Evolutionary conservation across 2,888 invertebrate species (phyloP).

Genomic region (Tiphia femorata): DNA sequence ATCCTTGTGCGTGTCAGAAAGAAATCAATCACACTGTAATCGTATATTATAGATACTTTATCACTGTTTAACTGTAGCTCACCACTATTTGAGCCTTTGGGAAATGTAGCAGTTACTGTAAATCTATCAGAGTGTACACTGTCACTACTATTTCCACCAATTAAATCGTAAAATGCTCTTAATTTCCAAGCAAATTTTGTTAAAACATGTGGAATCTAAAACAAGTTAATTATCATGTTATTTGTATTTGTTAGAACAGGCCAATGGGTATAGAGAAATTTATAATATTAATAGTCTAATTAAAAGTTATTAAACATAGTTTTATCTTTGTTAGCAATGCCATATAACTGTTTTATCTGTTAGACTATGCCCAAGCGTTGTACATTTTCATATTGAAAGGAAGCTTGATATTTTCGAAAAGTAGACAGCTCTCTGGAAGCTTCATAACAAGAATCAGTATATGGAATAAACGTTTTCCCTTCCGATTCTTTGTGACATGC

Average conservation of each 20-base stretch:
- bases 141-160: slow-evolving; percentile 52
- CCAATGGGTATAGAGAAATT: neutral
- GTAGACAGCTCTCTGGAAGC: slow-evolving; percentile 63
- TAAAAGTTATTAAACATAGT: neutral
- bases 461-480: slow-evolving; percentile 54
- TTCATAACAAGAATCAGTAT: slow-evolving; percentile 61
- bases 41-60: slow-evolving; percentile 47
- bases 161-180: slow-evolving; percentile 55
- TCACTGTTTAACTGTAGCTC: slow-evolving; percentile 53
- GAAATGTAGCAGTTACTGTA: slow-evolving; percentile 50
- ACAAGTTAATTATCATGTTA: slow-evolving; percentile 8
- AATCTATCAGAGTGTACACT: slow-evolving; percentile 42
- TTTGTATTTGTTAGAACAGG: neutral
- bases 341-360: neutral
- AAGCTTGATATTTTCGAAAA: slow-evolving; percentile 56
- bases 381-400: slow-evolving; percentile 54
- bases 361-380: neutral
- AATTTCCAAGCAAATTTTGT: slow-evolving; percentile 50
- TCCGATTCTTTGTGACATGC: slow-evolving; percentile 51
- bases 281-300: neutral
- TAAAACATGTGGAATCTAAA: slow-evolving; percentile 54
- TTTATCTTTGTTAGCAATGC: neutral
- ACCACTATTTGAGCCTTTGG: slow-evolving; percentile 51
- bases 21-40: slow-evolving; percentile 52
- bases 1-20: slow-evolving; percentile 58